A percentile compares a stretch with the other conserved stretches of the same genome.
Conservation (phyloP, 2,797 vertebrate genomes). For the Austrolebias charrua region DNA sequence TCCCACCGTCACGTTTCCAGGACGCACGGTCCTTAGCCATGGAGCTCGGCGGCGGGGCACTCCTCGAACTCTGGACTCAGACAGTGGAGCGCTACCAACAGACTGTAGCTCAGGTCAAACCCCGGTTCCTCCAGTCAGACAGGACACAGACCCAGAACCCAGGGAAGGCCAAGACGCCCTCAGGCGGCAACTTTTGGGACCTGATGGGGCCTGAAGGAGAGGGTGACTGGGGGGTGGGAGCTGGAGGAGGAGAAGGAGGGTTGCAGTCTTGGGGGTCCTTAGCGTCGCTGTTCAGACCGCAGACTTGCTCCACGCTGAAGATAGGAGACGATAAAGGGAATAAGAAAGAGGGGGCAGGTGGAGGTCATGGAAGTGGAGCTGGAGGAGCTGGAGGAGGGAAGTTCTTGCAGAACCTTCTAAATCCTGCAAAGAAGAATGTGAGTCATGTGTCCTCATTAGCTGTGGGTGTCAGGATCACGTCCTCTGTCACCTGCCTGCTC, state of each 20-base stretch:
- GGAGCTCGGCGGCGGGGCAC: conserved; percentile 80
- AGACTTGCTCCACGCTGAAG: conserved; percentile 82
- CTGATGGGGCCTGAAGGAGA: conserved; percentile 73
- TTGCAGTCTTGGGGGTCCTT: conserved; percentile 85
- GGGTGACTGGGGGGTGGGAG: conserved; percentile 71
- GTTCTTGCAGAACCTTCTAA: conserved; percentile 80
- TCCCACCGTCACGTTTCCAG: conserved; percentile 85
- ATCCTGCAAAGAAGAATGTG: conserved; percentile 81
- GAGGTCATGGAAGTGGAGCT: conserved; percentile 35
- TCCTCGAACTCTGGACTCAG: conserved; percentile 82
- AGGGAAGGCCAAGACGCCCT: conserved; percentile 69
- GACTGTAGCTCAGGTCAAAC: conserved; percentile 76
- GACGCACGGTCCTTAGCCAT: conserved; percentile 85
- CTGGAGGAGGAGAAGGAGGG: conserved; percentile 65
- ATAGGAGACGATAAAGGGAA: conserved; percentile 77
- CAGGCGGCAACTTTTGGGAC: conserved; percentile 79
- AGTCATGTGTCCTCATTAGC: conserved; percentile 39
- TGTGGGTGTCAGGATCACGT: no score
- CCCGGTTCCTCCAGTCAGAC: conserved; percentile 72
- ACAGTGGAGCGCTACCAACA: conserved; percentile 82
- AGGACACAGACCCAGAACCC: conserved; percentile 54
- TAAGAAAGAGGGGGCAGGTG: conserved; percentile 71
- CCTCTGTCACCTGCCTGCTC: no score
- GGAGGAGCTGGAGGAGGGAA: conserved; percentile 73
- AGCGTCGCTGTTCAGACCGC: conserved; percentile 80